These are phyloP conservation scores for Drosophila mauritiana DNA, from an alignment of 1,140 invertebrate genomes.

Conservation along the genomic window DNA sequence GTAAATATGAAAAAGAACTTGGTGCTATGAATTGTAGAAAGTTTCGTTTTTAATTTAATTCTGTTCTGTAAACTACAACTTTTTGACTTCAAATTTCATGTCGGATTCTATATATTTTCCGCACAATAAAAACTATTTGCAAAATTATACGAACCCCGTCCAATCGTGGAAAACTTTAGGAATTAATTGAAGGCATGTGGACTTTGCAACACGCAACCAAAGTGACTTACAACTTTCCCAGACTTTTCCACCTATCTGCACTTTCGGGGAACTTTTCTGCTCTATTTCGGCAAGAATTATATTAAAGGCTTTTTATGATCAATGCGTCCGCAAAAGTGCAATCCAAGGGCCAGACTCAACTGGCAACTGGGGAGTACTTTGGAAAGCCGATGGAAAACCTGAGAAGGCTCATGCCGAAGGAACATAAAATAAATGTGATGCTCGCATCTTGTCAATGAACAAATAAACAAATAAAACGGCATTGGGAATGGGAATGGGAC, in stretches of 20 bases:
- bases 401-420: slow-evolving; percentile 16
- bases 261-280: slow-evolving; percentile 6
- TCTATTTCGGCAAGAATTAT: slow-evolving; percentile 25
- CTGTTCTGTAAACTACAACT: too few species aligned
- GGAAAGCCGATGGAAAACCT: slow-evolving; percentile 7
- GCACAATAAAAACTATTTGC: slow-evolving; percentile 1
- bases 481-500: slow-evolving; percentile 9
- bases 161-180: slow-evolving; percentile 12
- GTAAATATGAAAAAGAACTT: too few species aligned
- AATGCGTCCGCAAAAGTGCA: slow-evolving; percentile 61
- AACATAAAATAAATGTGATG: slow-evolving; percentile 46
- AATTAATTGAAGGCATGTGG: slow-evolving; percentile 22
- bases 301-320: slow-evolving; percentile 63
- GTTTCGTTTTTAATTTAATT: too few species aligned
- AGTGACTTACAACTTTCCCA: slow-evolving; percentile 21
- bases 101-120: background rate
- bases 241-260: slow-evolving; percentile 16
- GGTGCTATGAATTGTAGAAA: too few species aligned
- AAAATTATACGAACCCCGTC: background rate
- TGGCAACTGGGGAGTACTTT: slow-evolving; percentile 58
- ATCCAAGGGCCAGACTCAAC: slow-evolving; percentile 45
- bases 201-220: slow-evolving; percentile 5
- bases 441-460: slow-evolving; percentile 44
- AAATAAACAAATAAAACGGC: slow-evolving; percentile 45
- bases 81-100: background rate